phyloP scores from a whole-genome alignment of 2,888 invertebrate species.

The Philereme transversata region DNA sequence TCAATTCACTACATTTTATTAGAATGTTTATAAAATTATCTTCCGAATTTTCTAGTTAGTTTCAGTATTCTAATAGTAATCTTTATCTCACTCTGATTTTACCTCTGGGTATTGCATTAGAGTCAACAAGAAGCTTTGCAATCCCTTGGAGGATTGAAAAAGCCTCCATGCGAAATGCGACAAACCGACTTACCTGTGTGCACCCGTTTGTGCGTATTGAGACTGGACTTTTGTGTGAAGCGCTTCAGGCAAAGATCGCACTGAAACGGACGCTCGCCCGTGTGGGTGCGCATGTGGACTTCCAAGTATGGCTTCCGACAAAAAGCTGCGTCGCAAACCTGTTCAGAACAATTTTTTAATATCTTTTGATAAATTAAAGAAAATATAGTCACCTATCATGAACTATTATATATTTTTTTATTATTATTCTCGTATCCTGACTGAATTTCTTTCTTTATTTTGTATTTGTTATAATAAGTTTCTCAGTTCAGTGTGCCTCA shows the following conservation, averaged over 20 bases:
- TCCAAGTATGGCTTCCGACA: slow-evolving; percentile 92
- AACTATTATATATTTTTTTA: no score
- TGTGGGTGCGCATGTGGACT: slow-evolving; percentile 92
- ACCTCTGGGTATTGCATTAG: slow-evolving; percentile 4
- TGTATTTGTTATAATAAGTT: no score
- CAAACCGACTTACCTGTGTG: slow-evolving; percentile 84
- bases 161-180: slow-evolving; percentile 26
- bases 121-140: slow-evolving; percentile 27
- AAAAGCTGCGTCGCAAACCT: slow-evolving; percentile 90
- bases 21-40: no score
- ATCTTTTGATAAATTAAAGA: no score
- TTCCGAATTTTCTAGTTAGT: no score
- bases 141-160: slow-evolving; percentile 21
- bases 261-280: slow-evolving; percentile 89
- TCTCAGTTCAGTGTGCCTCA: no score
- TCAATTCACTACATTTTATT: no score
- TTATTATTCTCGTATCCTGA: no score
- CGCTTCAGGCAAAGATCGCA: slow-evolving; percentile 90
- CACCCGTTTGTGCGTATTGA: slow-evolving; percentile 91
- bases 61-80: neutral
- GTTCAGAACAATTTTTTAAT: slow-evolving; percentile 19
- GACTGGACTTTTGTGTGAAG: slow-evolving; percentile 91
- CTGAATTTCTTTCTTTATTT: no score
- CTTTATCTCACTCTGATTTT: slow-evolving; percentile 11
- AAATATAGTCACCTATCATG: no score